phyloP scores from a whole-genome alignment of 64 coral and sea anemone species.

The Pachyseris speciosa region DNA sequence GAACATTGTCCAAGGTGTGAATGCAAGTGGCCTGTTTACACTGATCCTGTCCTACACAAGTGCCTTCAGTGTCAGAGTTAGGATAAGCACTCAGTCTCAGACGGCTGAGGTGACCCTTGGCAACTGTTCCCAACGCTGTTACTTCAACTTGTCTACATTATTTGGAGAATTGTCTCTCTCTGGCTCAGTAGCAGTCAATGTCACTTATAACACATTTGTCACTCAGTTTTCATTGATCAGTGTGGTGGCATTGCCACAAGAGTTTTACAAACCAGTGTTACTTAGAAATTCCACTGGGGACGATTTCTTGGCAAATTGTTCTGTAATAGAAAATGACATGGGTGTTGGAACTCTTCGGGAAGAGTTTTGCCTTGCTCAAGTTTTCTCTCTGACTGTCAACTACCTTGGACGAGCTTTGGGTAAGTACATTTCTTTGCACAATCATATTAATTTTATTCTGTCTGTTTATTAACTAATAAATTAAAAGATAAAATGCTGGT shows the following conservation, averaged over 20 bases:
- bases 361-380: conserved; percentile 59
- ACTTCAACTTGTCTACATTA: conserved; percentile 34
- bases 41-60: conserved; percentile 45
- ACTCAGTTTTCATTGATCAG: conserved; percentile 21
- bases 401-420: conserved; percentile 80
- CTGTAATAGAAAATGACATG: conserved; percentile 55
- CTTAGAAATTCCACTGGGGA: conserved; percentile 34
- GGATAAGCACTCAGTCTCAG: background rate
- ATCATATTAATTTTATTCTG: no score
- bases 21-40: conserved; percentile 15
- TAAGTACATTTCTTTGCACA: no score
- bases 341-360: background rate
- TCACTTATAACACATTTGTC: conserved; percentile 39
- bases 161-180: conserved; percentile 76
- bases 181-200: conserved; percentile 55
- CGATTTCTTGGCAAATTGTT: conserved; percentile 80
- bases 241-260: conserved; percentile 60
- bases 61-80: conserved; percentile 16
- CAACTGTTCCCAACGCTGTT: conserved; percentile 59
- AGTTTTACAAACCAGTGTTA: conserved; percentile 73
- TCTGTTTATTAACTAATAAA: no score
- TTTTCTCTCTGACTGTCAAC: conserved; percentile 75
- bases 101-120: conserved; percentile 30
- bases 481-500: no score
- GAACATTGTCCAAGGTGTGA: conserved; percentile 25